phyloP scores from a whole-genome alignment of 2,113 vertebrate species.

The Ammospiza caudacuta region DNA sequence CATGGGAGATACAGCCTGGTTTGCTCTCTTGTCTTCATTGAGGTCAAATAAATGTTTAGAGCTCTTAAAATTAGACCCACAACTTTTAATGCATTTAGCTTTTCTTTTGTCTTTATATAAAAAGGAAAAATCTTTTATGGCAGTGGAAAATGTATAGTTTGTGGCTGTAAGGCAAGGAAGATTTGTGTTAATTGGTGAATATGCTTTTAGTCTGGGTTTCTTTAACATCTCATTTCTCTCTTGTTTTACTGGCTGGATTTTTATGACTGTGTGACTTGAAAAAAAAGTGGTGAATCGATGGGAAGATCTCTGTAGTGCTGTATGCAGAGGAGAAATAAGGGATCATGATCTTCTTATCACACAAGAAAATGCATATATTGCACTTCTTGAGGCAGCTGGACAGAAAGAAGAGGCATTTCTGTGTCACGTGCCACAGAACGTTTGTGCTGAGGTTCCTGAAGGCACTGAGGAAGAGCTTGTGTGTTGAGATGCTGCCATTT shows the following conservation, averaged over 20 bases:
- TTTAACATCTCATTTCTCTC: not conserved
- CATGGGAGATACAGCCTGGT: not conserved
- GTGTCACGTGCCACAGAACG: rapidly evolving
- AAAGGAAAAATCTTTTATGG: not conserved
- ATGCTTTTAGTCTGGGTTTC: not conserved
- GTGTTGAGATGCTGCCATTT: not conserved
- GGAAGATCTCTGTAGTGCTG: not conserved
- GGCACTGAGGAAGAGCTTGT: not conserved
- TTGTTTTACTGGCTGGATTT: not conserved
- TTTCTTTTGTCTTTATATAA: not conserved
- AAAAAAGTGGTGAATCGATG: not conserved
- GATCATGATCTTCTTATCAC: not conserved
- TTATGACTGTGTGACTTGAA: not conserved
- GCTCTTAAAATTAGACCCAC: not conserved
- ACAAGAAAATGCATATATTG: rapidly evolving
- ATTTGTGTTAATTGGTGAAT: not conserved
- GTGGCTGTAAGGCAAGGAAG: not conserved
- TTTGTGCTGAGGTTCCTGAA: not conserved
- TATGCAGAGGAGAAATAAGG: not conserved
- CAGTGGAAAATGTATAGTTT: not conserved
- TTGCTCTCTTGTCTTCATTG: not conserved
- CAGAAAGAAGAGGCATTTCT: not conserved
- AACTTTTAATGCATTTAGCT: not conserved
- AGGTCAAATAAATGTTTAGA: not conserved
- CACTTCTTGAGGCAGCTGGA: not conserved